Evolutionary conservation across 35 echinoderm and acorn worm species (phyloP).

Genomic region (Holothuria glaberrima): DNA sequence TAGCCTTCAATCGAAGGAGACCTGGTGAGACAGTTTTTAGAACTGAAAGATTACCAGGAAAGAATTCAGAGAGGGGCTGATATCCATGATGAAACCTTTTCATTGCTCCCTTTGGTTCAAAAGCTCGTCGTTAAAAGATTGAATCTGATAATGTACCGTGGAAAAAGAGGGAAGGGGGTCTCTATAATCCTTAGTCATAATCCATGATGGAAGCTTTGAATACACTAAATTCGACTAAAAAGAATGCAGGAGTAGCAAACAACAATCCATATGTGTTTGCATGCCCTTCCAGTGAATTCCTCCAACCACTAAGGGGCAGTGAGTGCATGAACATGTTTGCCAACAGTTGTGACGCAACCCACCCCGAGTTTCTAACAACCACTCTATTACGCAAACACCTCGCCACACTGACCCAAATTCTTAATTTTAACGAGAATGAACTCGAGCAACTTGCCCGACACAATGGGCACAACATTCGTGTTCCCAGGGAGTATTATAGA

Average conservation of each 20-base stretch:
- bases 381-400: conserved; percentile 33
- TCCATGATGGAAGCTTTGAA: background rate
- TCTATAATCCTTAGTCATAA: conserved; percentile 27
- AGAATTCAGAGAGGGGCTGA: background rate
- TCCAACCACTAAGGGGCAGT: conserved; percentile 19
- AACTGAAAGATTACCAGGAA: background rate
- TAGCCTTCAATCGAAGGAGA: conserved; percentile 20
- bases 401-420: conserved; percentile 39
- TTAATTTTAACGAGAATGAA: conserved; percentile 42
- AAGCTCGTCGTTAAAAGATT: background rate
- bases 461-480: conserved; percentile 9
- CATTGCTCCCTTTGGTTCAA: background rate
- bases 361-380: conserved; percentile 9
- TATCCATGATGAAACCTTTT: conserved; percentile 32
- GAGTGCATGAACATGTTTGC: conserved; percentile 21
- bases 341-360: conserved; percentile 17
- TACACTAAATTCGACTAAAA: background rate
- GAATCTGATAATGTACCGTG: background rate
- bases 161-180: conserved; percentile 27
- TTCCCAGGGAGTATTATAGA: conserved; percentile 51
- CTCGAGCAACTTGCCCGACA: conserved; percentile 33
- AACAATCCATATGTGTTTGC: conserved; percentile 47
- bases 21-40: conserved; percentile 5
- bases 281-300: conserved; percentile 3
- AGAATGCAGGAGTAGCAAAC: background rate